These are phyloP conservation scores for Umimayanthus kanabou DNA, from an alignment of 92 coral and sea anemone genomes.

Conservation along the genomic window DNA sequence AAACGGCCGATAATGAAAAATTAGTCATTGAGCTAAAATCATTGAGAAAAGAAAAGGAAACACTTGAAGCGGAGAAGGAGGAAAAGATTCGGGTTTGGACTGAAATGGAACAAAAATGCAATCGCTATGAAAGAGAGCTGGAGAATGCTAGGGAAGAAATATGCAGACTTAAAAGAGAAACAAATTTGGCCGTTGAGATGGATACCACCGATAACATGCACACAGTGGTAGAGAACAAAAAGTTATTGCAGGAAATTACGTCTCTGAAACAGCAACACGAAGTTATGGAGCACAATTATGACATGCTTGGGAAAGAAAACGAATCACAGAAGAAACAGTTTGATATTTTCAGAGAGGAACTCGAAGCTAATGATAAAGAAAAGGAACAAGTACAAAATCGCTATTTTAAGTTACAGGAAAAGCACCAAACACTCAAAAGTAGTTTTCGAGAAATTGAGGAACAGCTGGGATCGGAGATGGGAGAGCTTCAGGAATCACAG, in stretches of 20 bases:
- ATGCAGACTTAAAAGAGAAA: background rate
- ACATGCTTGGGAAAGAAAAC: slow-evolving; percentile 15
- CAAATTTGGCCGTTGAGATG: background rate
- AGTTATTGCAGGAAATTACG: slow-evolving; percentile 15
- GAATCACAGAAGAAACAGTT: slow-evolving; percentile 22
- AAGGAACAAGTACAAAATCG: slow-evolving; percentile 27
- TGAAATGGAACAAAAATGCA: slow-evolving; percentile 20
- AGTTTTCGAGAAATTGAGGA: slow-evolving; percentile 50
- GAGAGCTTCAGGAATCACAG: slow-evolving; percentile 33
- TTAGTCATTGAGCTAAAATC: background rate
- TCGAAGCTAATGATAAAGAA: slow-evolving; percentile 18
- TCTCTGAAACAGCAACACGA: slow-evolving; percentile 41
- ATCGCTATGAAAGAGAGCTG: slow-evolving; percentile 3
- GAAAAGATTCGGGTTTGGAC: slow-evolving; percentile 25
- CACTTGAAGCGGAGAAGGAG: slow-evolving; percentile 22
- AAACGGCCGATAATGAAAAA: slow-evolving; percentile 16
- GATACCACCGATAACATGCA: slow-evolving; percentile 6
- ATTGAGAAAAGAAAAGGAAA: slow-evolving; percentile 8
- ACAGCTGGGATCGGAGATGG: slow-evolving; percentile 40
- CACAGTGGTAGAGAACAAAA: slow-evolving; percentile 35
- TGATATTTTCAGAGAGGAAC: slow-evolving; percentile 37
- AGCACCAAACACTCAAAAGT: slow-evolving; percentile 39
- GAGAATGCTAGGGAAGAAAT: slow-evolving; percentile 20
- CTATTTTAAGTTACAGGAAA: slow-evolving; percentile 39
- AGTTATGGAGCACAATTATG: slow-evolving; percentile 23